Conservation (phyloP, 2,888 invertebrate genomes). For the Adineta ricciae region DNA sequence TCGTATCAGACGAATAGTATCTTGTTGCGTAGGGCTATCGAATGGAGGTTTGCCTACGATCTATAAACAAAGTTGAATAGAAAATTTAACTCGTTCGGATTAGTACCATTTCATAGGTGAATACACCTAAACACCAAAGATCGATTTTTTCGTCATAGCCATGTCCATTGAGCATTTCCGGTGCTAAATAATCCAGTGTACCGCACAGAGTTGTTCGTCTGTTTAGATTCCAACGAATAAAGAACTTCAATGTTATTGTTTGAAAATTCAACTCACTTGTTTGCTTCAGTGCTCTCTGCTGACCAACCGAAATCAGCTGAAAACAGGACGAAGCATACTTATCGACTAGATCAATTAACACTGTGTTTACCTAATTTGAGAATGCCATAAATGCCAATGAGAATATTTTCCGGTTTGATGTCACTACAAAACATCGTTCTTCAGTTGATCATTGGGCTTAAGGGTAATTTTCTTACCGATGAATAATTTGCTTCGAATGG, state of each 20-base stretch:
- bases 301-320: slow-evolving; percentile 93
- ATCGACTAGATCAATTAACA: neutral
- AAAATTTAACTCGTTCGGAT: too few relatives aligned
- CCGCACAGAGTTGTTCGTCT: slow-evolving; percentile 83
- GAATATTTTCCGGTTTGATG: slow-evolving; percentile 52
- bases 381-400: slow-evolving; percentile 71
- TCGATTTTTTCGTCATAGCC: neutral
- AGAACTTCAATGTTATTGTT: neutral
- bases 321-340: neutral
- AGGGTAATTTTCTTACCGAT: slow-evolving; percentile 50
- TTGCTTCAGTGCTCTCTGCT: slow-evolving; percentile 52
- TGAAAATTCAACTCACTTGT: neutral
- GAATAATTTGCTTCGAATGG: slow-evolving; percentile 79
- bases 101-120: slow-evolving; percentile 78
- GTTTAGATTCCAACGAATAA: neutral
- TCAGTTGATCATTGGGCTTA: slow-evolving; percentile 17
- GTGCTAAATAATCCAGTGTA: slow-evolving; percentile 55
- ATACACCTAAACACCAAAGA: slow-evolving; percentile 62
- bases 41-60: slow-evolving; percentile 54
- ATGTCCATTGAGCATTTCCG: neutral
- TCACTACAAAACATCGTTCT: slow-evolving; percentile 56
- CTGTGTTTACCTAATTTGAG: slow-evolving; percentile 61
- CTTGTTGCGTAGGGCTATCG: slow-evolving; percentile 57
- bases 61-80: neutral
- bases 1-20: slow-evolving; percentile 52